Base-by-base conservation (phyloP, 2,797 vertebrate species). In the Helarctos malayanus region DNA sequence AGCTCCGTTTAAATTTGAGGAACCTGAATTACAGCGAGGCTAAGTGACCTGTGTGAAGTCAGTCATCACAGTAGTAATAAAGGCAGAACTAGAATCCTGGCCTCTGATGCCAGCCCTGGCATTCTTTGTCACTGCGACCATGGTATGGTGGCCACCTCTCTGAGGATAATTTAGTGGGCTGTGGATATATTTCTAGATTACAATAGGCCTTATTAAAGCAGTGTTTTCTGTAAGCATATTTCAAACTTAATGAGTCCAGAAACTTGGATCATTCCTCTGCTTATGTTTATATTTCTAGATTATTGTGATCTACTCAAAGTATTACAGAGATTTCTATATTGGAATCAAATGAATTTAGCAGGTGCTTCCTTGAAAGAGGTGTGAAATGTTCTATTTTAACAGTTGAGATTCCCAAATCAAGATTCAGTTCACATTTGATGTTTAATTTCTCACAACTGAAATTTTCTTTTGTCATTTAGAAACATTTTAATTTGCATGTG, bases 401-500 rank as follows among this genome's bases (percentile, higher is more conserved):
- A 76, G 52, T 38, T 87, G 94, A 78, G 21, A 89, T 93, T 92
- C 47, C 19, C 54, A 96, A 95, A 93, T 90, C 35, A 75, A 88
- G 61, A 94, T 90, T 94, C 52, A 57, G 38, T 87, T 86, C 56
- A 85, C 75, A 80, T 94, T 90, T 95, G 52, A 59, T 23, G 23
- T 41, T 76, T 94, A 95, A 93, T 98, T 97, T 94, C 76, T 83
- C 56, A 95, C 3, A 78, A 41, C 35, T 15, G 18, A 79, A 15
- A 32, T 27, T 83, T 95, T 32, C 75, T 18, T 97, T 96, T 96
- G 59, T 52, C 83, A 83, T 85, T 95, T 54, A 79, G 19, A 86
- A 83, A 86, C 41, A 92, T 79, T 94, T 91, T 91, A 80, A 85
- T 91, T 96, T 89, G 79, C 47, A 97, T 80, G 32, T 89, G 84